Base-by-base conservation (phyloP, 1,140 invertebrate genomes). In the Bemisia tabaci region DNA sequence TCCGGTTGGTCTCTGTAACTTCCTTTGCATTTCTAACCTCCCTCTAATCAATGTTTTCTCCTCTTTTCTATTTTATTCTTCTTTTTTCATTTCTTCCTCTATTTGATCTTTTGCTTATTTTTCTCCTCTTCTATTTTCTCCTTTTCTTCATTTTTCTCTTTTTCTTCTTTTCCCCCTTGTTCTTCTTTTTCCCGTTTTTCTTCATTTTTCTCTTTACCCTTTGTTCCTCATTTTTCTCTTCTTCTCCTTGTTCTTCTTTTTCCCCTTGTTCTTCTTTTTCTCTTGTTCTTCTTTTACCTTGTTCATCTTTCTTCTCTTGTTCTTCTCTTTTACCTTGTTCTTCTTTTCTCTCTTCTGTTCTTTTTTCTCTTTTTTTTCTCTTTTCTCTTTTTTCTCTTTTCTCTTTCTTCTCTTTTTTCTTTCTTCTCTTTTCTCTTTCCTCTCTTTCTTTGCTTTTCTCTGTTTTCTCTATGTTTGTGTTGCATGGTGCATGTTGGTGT, bases 341-440 rank as follows among this genome's bases (percentile, higher is more conserved):
- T n/a, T 68, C 27, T 2, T 2, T n/a, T 22, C 61, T 39, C 25
- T 17, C 27, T 23, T 67, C n/a, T 60, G 22, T 0, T 48, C 61
- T 24, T 17, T 48, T 27, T 33, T 25, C 17, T 1, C 0, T 22
- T 23, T 27, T 27, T 68, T 1, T 24, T 26, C 39, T 17, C 12
- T n/a, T 26, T 58, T 68, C 1, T 68, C 59, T 2, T 24, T 27
- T 39, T 21, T 5, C 59, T 63, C 24, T 5, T 12, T 59, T 64
- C 27, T 67, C 62, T 58, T 62, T 25, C 39, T 62, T 22, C 12
- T 59, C n/a, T n/a, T n/a, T n/a, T n/a, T n/a, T n/a, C n/a, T n/a
- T n/a, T n/a, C n/a, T n/a, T n/a, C n/a, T n/a, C n/a, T n/a, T n/a
- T n/a, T n/a, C n/a, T n/a, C n/a, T n/a, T n/a, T n/a, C n/a, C n/a